Base-by-base conservation (phyloP, 23 tunicate genomes). In the Diplosoma virens region DNA sequence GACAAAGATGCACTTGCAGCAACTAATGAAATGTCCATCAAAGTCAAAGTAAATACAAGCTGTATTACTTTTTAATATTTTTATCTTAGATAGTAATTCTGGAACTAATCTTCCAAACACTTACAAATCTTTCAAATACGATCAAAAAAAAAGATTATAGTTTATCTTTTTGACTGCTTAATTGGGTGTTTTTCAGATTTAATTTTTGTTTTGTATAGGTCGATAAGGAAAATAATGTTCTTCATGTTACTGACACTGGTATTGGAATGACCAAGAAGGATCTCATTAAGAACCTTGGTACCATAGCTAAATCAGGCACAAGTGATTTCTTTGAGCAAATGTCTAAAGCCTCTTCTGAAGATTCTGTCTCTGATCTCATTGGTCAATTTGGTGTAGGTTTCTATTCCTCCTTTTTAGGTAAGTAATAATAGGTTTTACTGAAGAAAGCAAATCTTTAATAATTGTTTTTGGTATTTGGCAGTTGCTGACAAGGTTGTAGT, bases 381-480 rank as follows among this genome's bases (percentile, higher is more conserved):
- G 99, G 99, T 79, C 99, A 95, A 75, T 95, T 95, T 77, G 99
- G 99, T 85, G 99, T 95, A 64, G 99, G 99, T 21, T 95, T 95
- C 70, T 95, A 95, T 75, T 95, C 99, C 30, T 75, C 96, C 3
- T 95, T 89, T 85, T 72, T 95, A 53, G 84, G 93, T 79, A 59
- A 75, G 69, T 61, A 29, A 4, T 61, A 41, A 9, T 9, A 9
- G 50, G n/a, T 14, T 46, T 46, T 14, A 14, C 17, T 46, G 14
- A 14, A 46, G 17, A 17, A 14, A 46, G 17, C 53, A 14, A 46
- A 14, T 17, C 14, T 46, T 46, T 46, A 14, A 46, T 14, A 46
- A 46, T 46, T 46, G 11, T n/a, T 56, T 11, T 11, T 17, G 56
- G 21, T 59, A 32, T 34, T 60, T 73, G 52, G 3, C 56, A 76